These are phyloP conservation scores for Melanotaenia parkinsoni DNA, from an alignment of 2,797 vertebrate species.

Conservation along the genomic window DNA sequence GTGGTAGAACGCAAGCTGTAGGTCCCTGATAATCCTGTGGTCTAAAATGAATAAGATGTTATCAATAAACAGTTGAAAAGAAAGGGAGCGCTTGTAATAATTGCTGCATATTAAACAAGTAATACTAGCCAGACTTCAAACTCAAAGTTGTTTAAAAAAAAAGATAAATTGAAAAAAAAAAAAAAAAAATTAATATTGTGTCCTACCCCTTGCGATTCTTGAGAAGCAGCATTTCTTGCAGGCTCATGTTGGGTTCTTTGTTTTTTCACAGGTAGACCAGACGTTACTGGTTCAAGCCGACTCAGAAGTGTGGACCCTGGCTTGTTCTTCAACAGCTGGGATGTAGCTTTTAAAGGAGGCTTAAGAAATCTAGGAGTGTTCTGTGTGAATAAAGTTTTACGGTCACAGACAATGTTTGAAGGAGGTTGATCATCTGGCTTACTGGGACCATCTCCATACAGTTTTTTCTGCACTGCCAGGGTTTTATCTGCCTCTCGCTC, in stretches of 20 bases:
- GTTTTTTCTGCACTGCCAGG: slow-evolving; percentile 38
- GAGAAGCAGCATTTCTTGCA: slow-evolving; percentile 24
- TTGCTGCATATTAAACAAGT: not conserved
- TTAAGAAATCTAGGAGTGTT: slow-evolving; percentile 28
- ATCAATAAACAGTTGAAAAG: not conserved
- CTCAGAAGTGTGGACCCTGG: slow-evolving; percentile 12
- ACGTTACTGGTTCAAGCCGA: not conserved
- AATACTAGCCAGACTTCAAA: not conserved
- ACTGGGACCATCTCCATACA: slow-evolving; percentile 29
- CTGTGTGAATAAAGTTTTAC: slow-evolving; percentile 54
- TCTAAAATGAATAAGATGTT: slow-evolving; percentile 42
- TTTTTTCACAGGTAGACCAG: slow-evolving; percentile 43
- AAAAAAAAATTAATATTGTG: not conserved
- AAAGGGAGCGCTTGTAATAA: not conserved
- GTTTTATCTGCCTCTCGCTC: slow-evolving; percentile 4
- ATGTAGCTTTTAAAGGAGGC: slow-evolving; percentile 35
- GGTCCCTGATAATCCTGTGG: slow-evolving; percentile 21
- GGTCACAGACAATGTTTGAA: slow-evolving; percentile 51
- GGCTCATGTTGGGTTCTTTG: slow-evolving; percentile 39
- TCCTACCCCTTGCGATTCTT: slow-evolving; percentile 42
- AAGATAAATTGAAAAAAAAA: not conserved
- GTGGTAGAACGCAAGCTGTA: slow-evolving; percentile 52
- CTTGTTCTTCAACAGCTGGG: slow-evolving; percentile 54
- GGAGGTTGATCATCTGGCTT: slow-evolving; percentile 13
- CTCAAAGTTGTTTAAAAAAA: not conserved